Evolutionary conservation across 1,140 invertebrate species (phyloP).

Genomic region (Bombus huntii): DNA sequence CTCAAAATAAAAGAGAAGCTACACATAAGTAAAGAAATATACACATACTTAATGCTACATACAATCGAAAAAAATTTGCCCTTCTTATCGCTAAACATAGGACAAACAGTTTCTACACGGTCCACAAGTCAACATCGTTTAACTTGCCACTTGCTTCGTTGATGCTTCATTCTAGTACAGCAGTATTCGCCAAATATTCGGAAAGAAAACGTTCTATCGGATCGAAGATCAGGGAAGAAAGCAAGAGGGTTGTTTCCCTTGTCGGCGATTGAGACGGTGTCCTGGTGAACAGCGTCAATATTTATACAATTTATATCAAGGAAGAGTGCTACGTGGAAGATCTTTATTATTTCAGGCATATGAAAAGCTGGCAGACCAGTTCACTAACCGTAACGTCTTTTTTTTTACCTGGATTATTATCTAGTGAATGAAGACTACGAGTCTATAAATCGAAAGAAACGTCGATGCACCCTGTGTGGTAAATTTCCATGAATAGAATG

Average conservation of each 20-base stretch:
- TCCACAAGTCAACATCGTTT: background rate
- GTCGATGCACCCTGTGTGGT: conserved; percentile 2
- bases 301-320: conserved; percentile 50
- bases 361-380: conserved; percentile 18
- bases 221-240: background rate
- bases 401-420: background rate
- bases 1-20: background rate
- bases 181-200: background rate
- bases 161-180: background rate
- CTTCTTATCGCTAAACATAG: background rate
- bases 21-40: too few relatives aligned
- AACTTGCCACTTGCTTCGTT: background rate
- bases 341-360: conserved; percentile 65
- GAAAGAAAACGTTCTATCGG: background rate
- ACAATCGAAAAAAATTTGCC: background rate
- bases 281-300: conserved; percentile 45
- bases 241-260: background rate
- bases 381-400: conserved; percentile 2
- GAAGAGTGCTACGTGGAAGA: conserved; percentile 13
- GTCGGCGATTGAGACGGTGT: background rate
- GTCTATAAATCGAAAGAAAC: conserved; percentile 33
- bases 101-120: background rate
- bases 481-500: conserved; percentile 8
- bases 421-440: background rate
- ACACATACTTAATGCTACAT: background rate